These are phyloP conservation scores for Eretmochelys imbricata DNA, from an alignment of 2,113 vertebrate genomes.

Conservation along the genomic window DNA sequence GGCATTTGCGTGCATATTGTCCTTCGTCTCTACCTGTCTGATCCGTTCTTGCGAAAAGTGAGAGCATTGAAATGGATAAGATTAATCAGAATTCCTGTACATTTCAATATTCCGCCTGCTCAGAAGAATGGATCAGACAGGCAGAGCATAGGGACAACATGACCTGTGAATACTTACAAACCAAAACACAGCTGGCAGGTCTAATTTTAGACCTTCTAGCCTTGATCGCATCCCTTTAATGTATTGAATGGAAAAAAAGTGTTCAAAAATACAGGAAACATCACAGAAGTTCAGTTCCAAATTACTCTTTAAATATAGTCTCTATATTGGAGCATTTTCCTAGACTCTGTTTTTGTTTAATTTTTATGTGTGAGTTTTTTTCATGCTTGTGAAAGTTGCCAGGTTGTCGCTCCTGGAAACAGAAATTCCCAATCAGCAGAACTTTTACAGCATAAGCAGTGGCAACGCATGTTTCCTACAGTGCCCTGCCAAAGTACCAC, in stretches of 20 bases:
- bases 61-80: background rate
- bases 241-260: conserved; percentile 67
- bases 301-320: conserved; percentile 66
- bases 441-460: background rate
- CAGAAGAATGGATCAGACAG: conserved; percentile 45
- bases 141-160: conserved; percentile 40
- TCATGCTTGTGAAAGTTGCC: conserved; percentile 47
- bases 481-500: conserved; percentile 27
- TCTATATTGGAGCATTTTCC: conserved; percentile 61
- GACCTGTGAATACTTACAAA: conserved; percentile 66
- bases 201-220: conserved; percentile 76
- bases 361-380: conserved; percentile 5
- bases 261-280: conserved; percentile 70
- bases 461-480: conserved; percentile 41
- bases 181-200: conserved; percentile 73
- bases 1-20: background rate
- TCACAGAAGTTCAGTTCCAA: conserved; percentile 58
- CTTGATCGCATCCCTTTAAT: conserved; percentile 75
- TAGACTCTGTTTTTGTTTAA: conserved; percentile 64
- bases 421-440: conserved; percentile 29
- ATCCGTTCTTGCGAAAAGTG: conserved; percentile 13
- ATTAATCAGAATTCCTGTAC: conserved; percentile 49
- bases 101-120: conserved; percentile 33
- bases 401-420: conserved; percentile 29
- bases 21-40: conserved; percentile 11